phyloP scores from a whole-genome alignment of 2,113 vertebrate species.

The Sapayoa aenigma region DNA sequence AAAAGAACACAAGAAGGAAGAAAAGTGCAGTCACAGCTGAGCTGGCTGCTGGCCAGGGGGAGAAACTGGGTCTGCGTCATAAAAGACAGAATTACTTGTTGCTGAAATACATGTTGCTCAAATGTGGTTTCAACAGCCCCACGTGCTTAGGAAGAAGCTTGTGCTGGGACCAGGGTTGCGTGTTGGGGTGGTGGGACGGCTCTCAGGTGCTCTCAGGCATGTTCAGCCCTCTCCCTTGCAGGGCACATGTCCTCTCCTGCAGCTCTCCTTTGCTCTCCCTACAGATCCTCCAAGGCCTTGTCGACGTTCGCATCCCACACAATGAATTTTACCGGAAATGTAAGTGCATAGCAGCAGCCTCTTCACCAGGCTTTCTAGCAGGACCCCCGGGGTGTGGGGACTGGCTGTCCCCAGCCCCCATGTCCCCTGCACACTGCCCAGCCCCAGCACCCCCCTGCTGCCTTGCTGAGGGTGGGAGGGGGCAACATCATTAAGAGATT shows the following conservation, averaged over 20 bases:
- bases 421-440: not conserved
- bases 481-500: not conserved
- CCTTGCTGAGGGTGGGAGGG: not conserved
- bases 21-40: not conserved
- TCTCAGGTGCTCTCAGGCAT: accelerated
- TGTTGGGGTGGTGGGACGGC: accelerated
- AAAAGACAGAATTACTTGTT: not conserved
- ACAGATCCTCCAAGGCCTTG: constrained; percentile 88
- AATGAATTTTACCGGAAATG: constrained; percentile 90
- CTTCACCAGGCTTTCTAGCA: not conserved
- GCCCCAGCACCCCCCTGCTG: not conserved
- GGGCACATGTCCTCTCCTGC: not conserved
- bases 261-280: constrained; percentile 28
- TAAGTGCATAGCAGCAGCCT: constrained; percentile 55
- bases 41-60: not conserved
- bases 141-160: not conserved
- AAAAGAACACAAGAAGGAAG: not conserved
- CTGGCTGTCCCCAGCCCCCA: accelerated
- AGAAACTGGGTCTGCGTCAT: not conserved
- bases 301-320: constrained; percentile 87
- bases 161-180: accelerated
- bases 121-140: accelerated
- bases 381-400: accelerated
- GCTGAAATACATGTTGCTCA: not conserved
- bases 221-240: not conserved